Conservation (phyloP, 2,888 invertebrate genomes). For the Coelogynopora nodosa region DNA sequence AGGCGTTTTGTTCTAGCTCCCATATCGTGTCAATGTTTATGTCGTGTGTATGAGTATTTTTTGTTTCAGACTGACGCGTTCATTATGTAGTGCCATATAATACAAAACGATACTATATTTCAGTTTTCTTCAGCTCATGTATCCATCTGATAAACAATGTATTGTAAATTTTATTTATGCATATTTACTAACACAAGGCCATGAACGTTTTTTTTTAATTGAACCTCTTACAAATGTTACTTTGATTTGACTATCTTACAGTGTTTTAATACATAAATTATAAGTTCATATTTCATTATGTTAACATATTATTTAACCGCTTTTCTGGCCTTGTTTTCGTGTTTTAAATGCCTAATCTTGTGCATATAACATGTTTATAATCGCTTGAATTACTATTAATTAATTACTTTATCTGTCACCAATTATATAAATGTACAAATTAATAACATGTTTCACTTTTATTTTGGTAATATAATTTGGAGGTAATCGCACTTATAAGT, state of each 20-base stretch:
- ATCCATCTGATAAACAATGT: not conserved
- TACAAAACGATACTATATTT: no score
- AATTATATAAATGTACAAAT: not conserved
- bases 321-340: not conserved
- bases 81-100: not conserved
- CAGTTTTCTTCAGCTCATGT: not conserved
- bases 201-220: not conserved
- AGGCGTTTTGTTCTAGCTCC: not conserved
- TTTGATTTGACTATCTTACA: not conserved
- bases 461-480: no score
- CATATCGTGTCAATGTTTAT: not conserved
- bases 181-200: not conserved
- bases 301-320: no score
- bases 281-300: no score
- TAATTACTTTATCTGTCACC: not conserved
- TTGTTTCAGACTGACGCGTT: not conserved
- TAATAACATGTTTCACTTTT: no score
- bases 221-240: not conserved
- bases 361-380: not conserved
- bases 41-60: not conserved
- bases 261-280: no score
- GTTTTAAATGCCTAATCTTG: not conserved
- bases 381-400: not conserved
- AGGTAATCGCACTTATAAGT: no score
- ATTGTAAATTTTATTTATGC: not conserved